Base-by-base conservation (phyloP, 2,797 vertebrate species). In the Sebastes kiyomatsui region DNA sequence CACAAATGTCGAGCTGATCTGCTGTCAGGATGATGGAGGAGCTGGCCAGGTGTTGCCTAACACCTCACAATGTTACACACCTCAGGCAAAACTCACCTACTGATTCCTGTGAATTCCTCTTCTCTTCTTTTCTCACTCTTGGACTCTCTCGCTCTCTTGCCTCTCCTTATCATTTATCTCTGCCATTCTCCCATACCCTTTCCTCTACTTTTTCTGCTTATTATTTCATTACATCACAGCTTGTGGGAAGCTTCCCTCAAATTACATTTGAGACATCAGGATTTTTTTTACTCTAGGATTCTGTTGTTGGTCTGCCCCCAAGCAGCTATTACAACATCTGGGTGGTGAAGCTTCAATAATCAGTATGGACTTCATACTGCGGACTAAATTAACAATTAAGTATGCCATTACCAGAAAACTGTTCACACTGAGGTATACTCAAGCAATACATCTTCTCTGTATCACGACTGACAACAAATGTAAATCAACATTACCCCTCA, bases 21-120 rank as follows among this genome's bases (percentile, higher is more conserved):
- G 75, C 46, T 78, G 75, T 85, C 75, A 78, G 65, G 25, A 61
- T 75, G 65, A 78, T 75, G 66, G 69, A 75, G 58, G 70, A 67
- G 58, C 28, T 58, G 65, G 38, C 71, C 70, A 75, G 71, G 75
- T 82, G 56, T 62, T 52, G 60, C n/a, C 61, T 59, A 22, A 54
- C 30, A 38, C 65, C 52, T 60, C 59, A 49, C 66, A 32, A 33
- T 32, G 32, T 76, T 35, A 49, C 32, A 20, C 35, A 54, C 81
- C 75, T 74, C 49, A 16, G 79, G 79, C 79, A 12, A 67, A 71
- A 66, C 14, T 61, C 65, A 42, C 70, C 42, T 52, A 18, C 27
- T 52, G 25, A 79, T n/a, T 49, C 52, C 67, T 74, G 18, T 46
- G 55, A 59, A 67, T 61, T 70, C 27, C 10, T 65, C 68, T 27